Conservation (phyloP, 1,140 invertebrate genomes). For the Drosophila mojavensis region DNA sequence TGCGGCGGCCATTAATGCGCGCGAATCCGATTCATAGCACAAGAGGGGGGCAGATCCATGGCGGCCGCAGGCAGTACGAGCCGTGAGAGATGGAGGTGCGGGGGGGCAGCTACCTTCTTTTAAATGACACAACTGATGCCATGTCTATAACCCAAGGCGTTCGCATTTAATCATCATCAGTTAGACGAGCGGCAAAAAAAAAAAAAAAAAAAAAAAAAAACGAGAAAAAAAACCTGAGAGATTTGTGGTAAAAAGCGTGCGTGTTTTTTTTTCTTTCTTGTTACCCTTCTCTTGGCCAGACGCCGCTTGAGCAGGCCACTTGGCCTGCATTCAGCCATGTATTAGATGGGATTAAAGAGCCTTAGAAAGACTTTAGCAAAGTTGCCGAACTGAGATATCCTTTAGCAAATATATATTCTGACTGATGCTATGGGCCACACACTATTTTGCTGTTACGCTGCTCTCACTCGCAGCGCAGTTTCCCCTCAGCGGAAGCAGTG, state of each 20-base stretch:
- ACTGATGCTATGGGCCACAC: not conserved
- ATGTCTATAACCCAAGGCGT: slow-evolving; percentile 81
- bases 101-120: slow-evolving; percentile 73
- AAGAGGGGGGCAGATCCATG: slow-evolving; percentile 22
- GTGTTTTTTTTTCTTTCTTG: slow-evolving; percentile 48
- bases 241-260: slow-evolving; percentile 81
- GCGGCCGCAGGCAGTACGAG: slow-evolving; percentile 8
- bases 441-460: not conserved
- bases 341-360: slow-evolving; percentile 66
- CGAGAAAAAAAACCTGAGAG: slow-evolving; percentile 62
- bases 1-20: slow-evolving; percentile 76
- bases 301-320: slow-evolving; percentile 28
- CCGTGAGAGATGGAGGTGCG: not conserved
- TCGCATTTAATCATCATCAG: slow-evolving; percentile 82
- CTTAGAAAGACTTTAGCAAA: slow-evolving; percentile 14
- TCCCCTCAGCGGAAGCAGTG: not conserved
- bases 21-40: slow-evolving; percentile 70
- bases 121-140: slow-evolving; percentile 82
- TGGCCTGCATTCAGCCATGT: slow-evolving; percentile 35
- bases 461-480: slow-evolving; percentile 12
- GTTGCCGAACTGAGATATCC: slow-evolving; percentile 9
- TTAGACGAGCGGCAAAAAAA: slow-evolving; percentile 67
- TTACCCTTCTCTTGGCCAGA: slow-evolving; percentile 17
- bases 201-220: slow-evolving; percentile 38
- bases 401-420: slow-evolving; percentile 6